phyloP scores from a whole-genome alignment of 64 coral and sea anemone species.

The Porites lutea region DNA sequence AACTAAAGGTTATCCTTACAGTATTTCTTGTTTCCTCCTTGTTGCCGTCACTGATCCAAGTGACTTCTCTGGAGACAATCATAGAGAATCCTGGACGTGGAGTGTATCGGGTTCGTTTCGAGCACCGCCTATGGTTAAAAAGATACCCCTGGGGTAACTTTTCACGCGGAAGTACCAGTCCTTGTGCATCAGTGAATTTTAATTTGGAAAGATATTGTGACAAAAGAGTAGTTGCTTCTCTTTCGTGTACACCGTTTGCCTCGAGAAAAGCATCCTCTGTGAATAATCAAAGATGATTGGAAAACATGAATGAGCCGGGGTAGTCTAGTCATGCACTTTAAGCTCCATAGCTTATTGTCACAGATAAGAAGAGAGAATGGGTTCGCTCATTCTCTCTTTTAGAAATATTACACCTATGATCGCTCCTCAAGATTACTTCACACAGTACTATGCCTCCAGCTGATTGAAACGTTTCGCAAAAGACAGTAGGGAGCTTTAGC shows the following conservation, averaged over 20 bases:
- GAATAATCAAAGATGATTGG: background rate
- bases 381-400: no score
- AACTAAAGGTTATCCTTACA: background rate
- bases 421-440: no score
- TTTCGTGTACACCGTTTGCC: background rate
- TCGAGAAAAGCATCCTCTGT: background rate
- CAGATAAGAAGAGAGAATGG: no score
- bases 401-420: no score
- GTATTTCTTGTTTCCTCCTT: constrained; percentile 8
- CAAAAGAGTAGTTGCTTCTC: constrained; percentile 9
- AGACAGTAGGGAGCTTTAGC: no score
- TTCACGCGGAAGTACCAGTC: background rate
- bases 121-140: background rate
- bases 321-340: no score
- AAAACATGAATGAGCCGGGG: no score
- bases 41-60: background rate
- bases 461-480: no score
- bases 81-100: constrained; percentile 15
- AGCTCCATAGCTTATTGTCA: no score
- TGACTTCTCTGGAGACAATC: constrained; percentile 11
- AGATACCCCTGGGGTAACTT: background rate
- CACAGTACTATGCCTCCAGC: no score
- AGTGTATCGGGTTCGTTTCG: background rate
- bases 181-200: constrained; percentile 18
- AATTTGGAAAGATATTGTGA: constrained; percentile 33